Base-by-base conservation (phyloP, 2,888 invertebrate species). In the Trissolcus japonicus region DNA sequence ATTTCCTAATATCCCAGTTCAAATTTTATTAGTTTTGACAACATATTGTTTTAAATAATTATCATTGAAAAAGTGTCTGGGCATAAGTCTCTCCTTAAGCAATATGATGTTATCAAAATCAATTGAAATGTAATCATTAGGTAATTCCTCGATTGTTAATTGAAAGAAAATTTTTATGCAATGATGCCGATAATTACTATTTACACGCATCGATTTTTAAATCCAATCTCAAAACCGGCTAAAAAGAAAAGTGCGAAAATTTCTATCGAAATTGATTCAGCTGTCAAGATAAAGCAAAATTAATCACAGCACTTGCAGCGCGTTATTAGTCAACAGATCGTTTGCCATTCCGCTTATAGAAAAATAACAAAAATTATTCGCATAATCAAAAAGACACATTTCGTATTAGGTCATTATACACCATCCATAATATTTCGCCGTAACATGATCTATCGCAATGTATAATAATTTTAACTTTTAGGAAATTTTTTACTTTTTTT, bases 271-370 rank as follows among this genome's bases (percentile, higher is more conserved):
- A 57, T 66, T 72, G 82, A 83, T 83, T 74, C 54, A 79, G 78
- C 82, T 82, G 69, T 69, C 76, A 79, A n/a, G 83, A 83, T 83
- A 83, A 82, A 78, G 60, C 63, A 57, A 81, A 80, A 83, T 82
- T 83, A 82, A 83, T 82, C 82, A 81, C 56, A n/a, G 41, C 19
- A 54, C 41, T 57, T 29, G 48, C n/a, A 1, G 9, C 25, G 25
- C 43, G 35, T 7, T 35, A 35, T 35, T 46, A 46, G 14, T 46
- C 46, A 46, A 16, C 46, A 46, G 11, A 14, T 14, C 16, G 46
- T 46, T 46, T 46, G 16, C 46, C 11, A 46, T 16, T 16, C 14
- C 4, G 1, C 1, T 35, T 9, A 9, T 4, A 35, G 9, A 35
- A 35, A 25, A 25, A 25, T 25, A 25, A 2, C 25, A 6, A 2